A percentile compares a stretch with the other conserved stretches of the same genome.
Conservation (phyloP, 1,140 invertebrate species). For the Drosophila gunungcola region DNA sequence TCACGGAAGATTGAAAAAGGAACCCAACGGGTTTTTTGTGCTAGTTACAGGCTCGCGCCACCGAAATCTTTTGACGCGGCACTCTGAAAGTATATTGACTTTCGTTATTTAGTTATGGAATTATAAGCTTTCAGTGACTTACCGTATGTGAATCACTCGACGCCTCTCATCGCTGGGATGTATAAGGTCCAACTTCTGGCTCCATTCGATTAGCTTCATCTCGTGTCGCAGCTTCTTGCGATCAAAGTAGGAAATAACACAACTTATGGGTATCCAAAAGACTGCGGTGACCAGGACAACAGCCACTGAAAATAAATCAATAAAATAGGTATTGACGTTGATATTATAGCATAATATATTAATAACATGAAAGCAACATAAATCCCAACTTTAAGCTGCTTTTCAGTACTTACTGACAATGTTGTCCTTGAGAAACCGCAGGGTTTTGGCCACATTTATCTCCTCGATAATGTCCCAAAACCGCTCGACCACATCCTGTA, state of each 20-base stretch:
- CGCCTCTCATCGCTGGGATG: slow-evolving; percentile 87
- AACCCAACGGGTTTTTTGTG: slow-evolving; percentile 33
- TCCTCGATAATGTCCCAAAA: slow-evolving; percentile 99
- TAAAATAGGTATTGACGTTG: background rate
- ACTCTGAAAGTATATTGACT: slow-evolving; percentile 65
- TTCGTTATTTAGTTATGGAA: background rate
- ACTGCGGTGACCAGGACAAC: slow-evolving; percentile 94
- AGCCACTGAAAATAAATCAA: slow-evolving; percentile 85
- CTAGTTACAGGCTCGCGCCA: slow-evolving; percentile 77
- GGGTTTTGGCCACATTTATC: slow-evolving; percentile 96
- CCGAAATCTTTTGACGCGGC: slow-evolving; percentile 84
- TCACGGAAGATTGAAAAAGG: slow-evolving; percentile 67
- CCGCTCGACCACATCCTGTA: slow-evolving; percentile 96
- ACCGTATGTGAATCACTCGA: slow-evolving; percentile 87
- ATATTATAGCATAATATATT: too few species aligned
- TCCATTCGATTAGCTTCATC: slow-evolving; percentile 87
- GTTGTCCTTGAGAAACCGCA: slow-evolving; percentile 94
- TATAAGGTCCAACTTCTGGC: slow-evolving; percentile 87
- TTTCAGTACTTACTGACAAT: slow-evolving; percentile 89
- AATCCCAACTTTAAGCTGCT: too few species aligned
- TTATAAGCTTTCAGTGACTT: background rate
- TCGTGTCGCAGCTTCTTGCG: slow-evolving; percentile 87
- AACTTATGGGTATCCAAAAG: slow-evolving; percentile 96
- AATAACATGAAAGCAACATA: too few species aligned
- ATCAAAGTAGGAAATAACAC: slow-evolving; percentile 92